phyloP scores from a whole-genome alignment of 2,888 invertebrate species.

The Lymantria dispar region DNA sequence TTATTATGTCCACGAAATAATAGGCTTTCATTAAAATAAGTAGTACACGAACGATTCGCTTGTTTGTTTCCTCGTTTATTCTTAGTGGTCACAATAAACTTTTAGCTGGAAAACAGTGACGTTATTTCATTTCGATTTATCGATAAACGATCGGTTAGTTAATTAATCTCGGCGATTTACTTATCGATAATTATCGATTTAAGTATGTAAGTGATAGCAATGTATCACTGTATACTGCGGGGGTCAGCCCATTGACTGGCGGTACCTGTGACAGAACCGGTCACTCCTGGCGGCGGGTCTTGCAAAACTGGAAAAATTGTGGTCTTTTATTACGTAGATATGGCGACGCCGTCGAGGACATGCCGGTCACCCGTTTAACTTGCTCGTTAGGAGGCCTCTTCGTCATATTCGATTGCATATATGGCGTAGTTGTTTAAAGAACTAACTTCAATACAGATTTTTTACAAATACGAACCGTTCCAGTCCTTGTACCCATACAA shows the following conservation, averaged over 20 bases:
- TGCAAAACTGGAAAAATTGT: slow-evolving; percentile 64
- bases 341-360: slow-evolving; percentile 30
- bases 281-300: slow-evolving; percentile 56
- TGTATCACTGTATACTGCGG: neutral
- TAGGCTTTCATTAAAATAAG: slow-evolving; percentile 42
- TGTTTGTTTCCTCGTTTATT: too few relatives aligned
- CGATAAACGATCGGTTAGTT: slow-evolving; percentile 7
- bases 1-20: slow-evolving; percentile 43
- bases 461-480: slow-evolving; percentile 1
- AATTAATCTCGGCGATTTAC: slow-evolving; percentile 22
- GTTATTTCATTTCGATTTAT: too few relatives aligned
- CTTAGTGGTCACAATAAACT: slow-evolving; percentile 8
- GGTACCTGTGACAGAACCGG: slow-evolving; percentile 73
- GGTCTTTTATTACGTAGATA: slow-evolving; percentile 50
- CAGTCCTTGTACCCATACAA: too few relatives aligned
- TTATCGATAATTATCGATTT: slow-evolving; percentile 45
- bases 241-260: slow-evolving; percentile 56
- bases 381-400: slow-evolving; percentile 36
- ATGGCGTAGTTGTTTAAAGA: neutral
- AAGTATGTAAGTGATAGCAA: slow-evolving; percentile 39
- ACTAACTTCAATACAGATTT: neutral
- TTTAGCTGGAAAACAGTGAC: too few relatives aligned
- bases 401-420: slow-evolving; percentile 2
- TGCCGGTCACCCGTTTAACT: slow-evolving; percentile 43
- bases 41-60: slow-evolving; percentile 18